Percentiles rank a stretch among this genome's conserved stretches.
phyloP scores from a whole-genome alignment of 1,140 invertebrate genomes.

The Diorhabda sublineata region DNA sequence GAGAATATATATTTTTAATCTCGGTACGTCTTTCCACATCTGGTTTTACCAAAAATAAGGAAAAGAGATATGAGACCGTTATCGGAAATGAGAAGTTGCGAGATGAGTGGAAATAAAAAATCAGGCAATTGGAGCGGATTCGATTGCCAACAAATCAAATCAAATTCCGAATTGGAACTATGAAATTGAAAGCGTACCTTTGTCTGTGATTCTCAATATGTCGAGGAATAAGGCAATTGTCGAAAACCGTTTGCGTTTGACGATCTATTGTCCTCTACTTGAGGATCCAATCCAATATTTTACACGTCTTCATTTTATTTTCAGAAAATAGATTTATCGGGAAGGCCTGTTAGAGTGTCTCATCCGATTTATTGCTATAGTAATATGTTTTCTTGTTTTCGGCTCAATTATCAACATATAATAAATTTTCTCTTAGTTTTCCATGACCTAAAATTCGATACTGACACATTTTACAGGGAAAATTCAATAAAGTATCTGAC shows the following conservation, averaged over 20 bases:
- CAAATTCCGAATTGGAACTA: constrained; percentile 21
- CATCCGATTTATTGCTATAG: no score
- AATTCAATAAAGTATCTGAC: no score
- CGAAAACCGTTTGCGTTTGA: constrained; percentile 27
- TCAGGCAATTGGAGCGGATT: constrained; percentile 29
- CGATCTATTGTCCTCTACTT: constrained; percentile 29
- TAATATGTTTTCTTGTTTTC: no score
- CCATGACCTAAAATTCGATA: no score
- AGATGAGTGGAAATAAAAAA: constrained; percentile 22
- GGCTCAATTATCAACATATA: no score
- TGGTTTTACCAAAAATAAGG: neutral
- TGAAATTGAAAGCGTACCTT: constrained; percentile 32
- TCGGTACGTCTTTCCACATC: neutral
- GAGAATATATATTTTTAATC: constrained; percentile 3
- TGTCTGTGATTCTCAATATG: constrained; percentile 36
- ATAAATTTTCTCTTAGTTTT: no score
- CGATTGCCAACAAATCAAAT: constrained; percentile 37
- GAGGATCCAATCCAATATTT: constrained; percentile 31
- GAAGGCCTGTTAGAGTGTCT: constrained; percentile 1
- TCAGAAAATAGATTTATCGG: constrained; percentile 22
- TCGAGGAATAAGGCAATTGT: constrained; percentile 25
- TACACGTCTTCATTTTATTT: constrained; percentile 28
- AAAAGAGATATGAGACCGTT: neutral
- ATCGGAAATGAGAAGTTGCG: constrained; percentile 4
- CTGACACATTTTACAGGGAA: no score